phyloP scores from a whole-genome alignment of 2,888 invertebrate genomes.

The Folsomia candida region DNA sequence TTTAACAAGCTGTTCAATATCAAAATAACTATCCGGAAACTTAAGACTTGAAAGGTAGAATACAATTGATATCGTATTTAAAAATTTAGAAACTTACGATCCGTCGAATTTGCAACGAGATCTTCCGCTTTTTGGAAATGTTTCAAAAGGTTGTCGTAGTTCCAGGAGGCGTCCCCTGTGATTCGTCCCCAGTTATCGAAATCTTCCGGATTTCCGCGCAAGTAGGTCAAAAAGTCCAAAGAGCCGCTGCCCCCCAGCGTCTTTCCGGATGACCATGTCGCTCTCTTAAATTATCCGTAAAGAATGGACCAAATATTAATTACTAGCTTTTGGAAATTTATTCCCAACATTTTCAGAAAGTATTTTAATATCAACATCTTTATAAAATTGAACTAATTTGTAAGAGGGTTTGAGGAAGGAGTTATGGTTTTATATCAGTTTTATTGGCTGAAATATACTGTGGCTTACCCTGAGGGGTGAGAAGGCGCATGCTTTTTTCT shows the following conservation, averaged over 20 bases:
- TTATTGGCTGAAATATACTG: too few species aligned
- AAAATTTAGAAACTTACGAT: conserved; percentile 12
- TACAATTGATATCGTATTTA: neutral
- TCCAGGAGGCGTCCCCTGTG: conserved; percentile 27
- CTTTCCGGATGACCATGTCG: conserved; percentile 10
- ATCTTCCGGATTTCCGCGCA: conserved; percentile 28
- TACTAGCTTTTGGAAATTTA: neutral
- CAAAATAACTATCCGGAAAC: neutral
- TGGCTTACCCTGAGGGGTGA: conserved; percentile 59
- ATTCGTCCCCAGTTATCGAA: conserved; percentile 32
- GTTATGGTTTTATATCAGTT: too few species aligned
- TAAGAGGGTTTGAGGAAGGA: too few species aligned
- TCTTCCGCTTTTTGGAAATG: conserved; percentile 29
- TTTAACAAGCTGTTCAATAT: too few species aligned
- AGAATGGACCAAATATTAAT: neutral
- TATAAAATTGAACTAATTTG: too few species aligned
- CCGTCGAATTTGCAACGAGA: conserved; percentile 10
- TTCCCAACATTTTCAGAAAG: too few species aligned
- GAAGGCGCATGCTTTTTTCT: conserved; percentile 61
- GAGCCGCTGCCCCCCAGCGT: conserved; percentile 32
- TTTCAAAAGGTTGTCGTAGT: conserved; percentile 20
- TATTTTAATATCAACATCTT: too few species aligned
- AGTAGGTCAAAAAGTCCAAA: conserved; percentile 28
- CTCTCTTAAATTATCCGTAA: neutral
- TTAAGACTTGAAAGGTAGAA: neutral